Evolutionary conservation across 1,140 invertebrate genomes (phyloP).

Genomic region (Phymorhynchus buccinoides): DNA sequence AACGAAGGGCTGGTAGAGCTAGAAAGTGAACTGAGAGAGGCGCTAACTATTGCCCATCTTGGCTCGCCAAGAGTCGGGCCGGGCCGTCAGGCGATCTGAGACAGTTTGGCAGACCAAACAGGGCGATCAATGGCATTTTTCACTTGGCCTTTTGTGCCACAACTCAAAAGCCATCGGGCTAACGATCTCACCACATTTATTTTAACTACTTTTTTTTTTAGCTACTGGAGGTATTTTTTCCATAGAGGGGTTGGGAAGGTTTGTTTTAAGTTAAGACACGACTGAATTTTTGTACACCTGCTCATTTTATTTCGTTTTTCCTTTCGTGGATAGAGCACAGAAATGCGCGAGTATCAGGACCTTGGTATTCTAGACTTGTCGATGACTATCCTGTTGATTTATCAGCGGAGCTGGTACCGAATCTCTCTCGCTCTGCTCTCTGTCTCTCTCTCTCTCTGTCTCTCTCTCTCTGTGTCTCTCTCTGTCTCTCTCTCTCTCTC

Average conservation of each 20-base stretch:
- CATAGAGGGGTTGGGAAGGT: no score
- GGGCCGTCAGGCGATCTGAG: slow-evolving; percentile 18
- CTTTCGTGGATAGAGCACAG: not conserved
- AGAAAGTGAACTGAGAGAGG: not conserved
- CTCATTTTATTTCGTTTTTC: slow-evolving; percentile 7
- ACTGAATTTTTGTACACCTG: not conserved
- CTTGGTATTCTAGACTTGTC: slow-evolving; percentile 6
- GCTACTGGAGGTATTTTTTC: not conserved
- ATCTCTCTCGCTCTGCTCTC: not conserved
- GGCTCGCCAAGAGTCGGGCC: not conserved
- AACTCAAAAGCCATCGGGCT: not conserved
- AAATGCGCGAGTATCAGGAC: not conserved
- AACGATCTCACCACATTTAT: slow-evolving; percentile 22
- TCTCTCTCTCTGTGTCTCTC: no score
- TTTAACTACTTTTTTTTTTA: not conserved
- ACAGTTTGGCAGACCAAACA: slow-evolving; percentile 22
- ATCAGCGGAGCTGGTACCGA: not conserved
- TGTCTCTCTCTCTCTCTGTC: not conserved
- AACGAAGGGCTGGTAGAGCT: not conserved
- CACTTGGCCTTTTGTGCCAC: not conserved
- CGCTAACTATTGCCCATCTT: slow-evolving; percentile 30
- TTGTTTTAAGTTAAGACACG: not conserved
- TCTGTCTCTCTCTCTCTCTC: not conserved
- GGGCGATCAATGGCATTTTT: slow-evolving; percentile 21
- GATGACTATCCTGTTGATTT: not conserved